phyloP scores from a whole-genome alignment of 2,888 invertebrate species.

The Theodoxus fluviatilis region DNA sequence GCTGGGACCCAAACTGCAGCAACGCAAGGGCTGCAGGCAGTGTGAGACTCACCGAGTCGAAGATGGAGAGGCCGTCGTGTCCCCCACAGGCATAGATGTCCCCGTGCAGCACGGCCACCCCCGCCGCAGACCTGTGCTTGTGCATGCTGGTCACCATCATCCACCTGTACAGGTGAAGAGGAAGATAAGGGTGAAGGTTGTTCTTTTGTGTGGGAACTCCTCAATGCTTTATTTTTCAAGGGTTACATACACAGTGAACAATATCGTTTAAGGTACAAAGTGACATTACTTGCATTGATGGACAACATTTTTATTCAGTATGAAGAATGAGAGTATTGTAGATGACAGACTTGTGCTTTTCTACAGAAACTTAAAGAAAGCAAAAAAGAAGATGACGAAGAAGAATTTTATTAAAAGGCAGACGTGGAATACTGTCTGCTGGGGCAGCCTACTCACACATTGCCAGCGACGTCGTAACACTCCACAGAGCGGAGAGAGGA shows the following conservation, averaged over 20 bases:
- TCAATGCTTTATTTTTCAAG: too few species aligned
- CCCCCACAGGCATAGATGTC: constrained; percentile 85
- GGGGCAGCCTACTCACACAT: constrained; percentile 55
- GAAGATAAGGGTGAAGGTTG: background rate
- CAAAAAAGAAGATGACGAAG: too few species aligned
- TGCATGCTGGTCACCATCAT: constrained; percentile 77
- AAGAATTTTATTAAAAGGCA: too few species aligned
- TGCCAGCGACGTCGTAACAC: constrained; percentile 55
- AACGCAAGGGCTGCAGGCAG: too few species aligned
- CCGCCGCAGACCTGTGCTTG: constrained; percentile 77
- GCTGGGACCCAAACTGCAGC: background rate
- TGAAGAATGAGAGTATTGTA: too few species aligned
- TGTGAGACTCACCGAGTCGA: constrained; percentile 76
- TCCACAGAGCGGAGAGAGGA: constrained; percentile 63
- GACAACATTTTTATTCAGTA: too few species aligned
- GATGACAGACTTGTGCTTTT: too few species aligned
- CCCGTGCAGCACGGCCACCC: constrained; percentile 76
- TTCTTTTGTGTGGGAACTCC: too few species aligned
- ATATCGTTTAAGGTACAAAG: too few species aligned
- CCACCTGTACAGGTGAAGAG: constrained; percentile 69
- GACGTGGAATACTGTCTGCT: too few species aligned
- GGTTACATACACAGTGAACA: too few species aligned
- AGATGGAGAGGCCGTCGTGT: constrained; percentile 86
- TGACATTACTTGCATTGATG: too few species aligned
- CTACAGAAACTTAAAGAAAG: background rate